Percentiles rank a stretch among this genome's conserved stretches.
Conservation (phyloP, 2,113 vertebrate genomes). For the Hippocampus abdominalis region DNA sequence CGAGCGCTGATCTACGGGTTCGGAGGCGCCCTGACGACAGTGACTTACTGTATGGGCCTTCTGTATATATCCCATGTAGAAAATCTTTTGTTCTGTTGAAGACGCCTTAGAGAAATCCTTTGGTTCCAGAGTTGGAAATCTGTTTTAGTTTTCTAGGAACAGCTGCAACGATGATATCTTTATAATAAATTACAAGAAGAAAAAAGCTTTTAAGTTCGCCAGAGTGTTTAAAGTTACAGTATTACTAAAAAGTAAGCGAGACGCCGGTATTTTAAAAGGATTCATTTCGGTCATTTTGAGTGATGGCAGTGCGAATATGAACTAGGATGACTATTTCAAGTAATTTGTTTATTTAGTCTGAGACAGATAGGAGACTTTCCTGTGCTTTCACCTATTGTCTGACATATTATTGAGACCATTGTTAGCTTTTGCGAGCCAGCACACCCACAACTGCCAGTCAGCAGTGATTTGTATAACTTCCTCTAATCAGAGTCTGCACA, state of each 20-base stretch:
- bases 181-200: constrained; percentile 29
- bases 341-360: not conserved
- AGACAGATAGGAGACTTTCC: constrained; percentile 3
- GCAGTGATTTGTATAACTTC: constrained; percentile 51
- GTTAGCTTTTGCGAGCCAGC: constrained; percentile 34
- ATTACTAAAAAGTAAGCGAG: constrained; percentile 8
- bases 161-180: constrained; percentile 37
- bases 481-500: constrained; percentile 48
- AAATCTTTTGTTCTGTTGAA: constrained; percentile 21
- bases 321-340: not conserved
- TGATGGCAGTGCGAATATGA: not conserved
- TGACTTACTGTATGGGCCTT: not conserved
- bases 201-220: constrained; percentile 20
- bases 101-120: constrained; percentile 20
- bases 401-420: constrained; percentile 32
- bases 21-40: not conserved
- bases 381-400: constrained; percentile 34
- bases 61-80: constrained; percentile 1
- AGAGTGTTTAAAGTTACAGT: not conserved
- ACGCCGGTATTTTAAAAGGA: constrained; percentile 18
- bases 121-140: constrained; percentile 25
- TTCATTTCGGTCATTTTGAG: not conserved
- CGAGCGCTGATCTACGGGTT: not conserved
- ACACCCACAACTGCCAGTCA: constrained; percentile 38
- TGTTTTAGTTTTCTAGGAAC: constrained; percentile 37